Percentiles rank a stretch among this genome's conserved stretches.
Evolutionary conservation across 2,888 invertebrate species (phyloP).

Genomic region (Cerastis rubricosa): DNA sequence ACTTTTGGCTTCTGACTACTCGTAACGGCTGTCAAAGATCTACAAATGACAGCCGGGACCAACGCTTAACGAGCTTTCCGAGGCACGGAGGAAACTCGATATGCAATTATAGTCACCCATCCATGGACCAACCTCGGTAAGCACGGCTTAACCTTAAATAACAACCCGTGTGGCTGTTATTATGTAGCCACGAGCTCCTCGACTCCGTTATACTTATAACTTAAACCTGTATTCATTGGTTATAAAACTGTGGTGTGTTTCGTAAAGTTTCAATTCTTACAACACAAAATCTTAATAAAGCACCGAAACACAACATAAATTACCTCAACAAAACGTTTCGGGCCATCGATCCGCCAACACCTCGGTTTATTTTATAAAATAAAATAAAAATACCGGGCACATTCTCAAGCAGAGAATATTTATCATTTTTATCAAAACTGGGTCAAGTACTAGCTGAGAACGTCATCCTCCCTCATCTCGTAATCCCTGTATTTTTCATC

Average conservation of each 20-base stretch:
- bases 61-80: too few relatives aligned
- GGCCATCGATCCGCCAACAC: conserved; percentile 33
- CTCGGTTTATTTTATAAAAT: conserved; percentile 30
- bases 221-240: neutral
- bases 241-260: neutral
- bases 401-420: conserved; percentile 47
- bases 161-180: too few relatives aligned
- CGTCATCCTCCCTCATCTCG: conserved; percentile 43
- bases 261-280: neutral
- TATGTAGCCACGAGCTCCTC: neutral
- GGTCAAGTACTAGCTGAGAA: conserved; percentile 55
- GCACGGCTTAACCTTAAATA: too few relatives aligned
- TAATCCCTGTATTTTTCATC: conserved; percentile 60
- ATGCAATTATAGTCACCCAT: too few relatives aligned
- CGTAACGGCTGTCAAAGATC: too few relatives aligned
- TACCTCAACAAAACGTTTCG: conserved; percentile 10
- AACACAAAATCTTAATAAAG: conserved; percentile 11
- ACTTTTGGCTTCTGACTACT: too few relatives aligned
- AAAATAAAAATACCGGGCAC: conserved; percentile 48
- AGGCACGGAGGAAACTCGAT: too few relatives aligned
- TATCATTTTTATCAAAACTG: conserved; percentile 58
- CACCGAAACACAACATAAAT: conserved; percentile 2
- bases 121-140: too few relatives aligned
- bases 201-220: neutral
- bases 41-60: too few relatives aligned